A percentile compares a stretch with the other conserved stretches of the same genome.
Evolutionary conservation across 2,888 invertebrate genomes (phyloP).

Genomic region (Lysandra bellargus): DNA sequence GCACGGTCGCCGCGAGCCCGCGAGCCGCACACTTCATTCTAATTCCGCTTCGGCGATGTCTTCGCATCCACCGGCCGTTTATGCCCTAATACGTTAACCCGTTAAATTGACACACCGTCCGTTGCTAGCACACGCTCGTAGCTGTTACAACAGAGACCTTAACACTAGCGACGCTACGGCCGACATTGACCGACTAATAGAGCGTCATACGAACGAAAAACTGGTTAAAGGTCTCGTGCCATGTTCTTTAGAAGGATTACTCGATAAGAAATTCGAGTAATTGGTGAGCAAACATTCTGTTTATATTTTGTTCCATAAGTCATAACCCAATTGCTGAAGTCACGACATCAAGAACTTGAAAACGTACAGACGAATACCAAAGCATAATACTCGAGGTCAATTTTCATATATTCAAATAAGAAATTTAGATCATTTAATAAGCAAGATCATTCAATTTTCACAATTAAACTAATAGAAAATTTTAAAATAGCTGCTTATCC

Average conservation of each 20-base stretch:
- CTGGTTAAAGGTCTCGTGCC: conserved; percentile 27
- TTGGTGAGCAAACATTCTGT: background rate
- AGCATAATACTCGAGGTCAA: conserved; percentile 22
- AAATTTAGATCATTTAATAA: background rate
- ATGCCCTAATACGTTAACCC: conserved; percentile 50
- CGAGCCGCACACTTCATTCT: conserved; percentile 76
- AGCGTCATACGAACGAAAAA: conserved; percentile 30
- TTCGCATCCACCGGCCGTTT: conserved; percentile 53
- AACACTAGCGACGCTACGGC: conserved; percentile 49
- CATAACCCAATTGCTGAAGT: conserved; percentile 13
- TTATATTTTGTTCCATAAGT: background rate
- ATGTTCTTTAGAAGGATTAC: conserved; percentile 27
- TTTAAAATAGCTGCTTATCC: background rate
- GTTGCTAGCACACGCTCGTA: conserved; percentile 35
- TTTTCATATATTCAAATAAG: background rate
- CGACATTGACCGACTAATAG: conserved; percentile 67
- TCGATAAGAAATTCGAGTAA: conserved; percentile 24
- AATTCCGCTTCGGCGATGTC: conserved; percentile 78
- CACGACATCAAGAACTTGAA: background rate
- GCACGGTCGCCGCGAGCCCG: conserved; percentile 75
- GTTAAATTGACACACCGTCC: conserved; percentile 42
- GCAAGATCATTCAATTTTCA: background rate
- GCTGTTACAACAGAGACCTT: conserved; percentile 37
- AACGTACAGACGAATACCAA: conserved; percentile 1
- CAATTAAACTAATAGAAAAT: background rate